Conservation (phyloP, 1,140 invertebrate genomes). For the Lutraria rhynchaena region DNA sequence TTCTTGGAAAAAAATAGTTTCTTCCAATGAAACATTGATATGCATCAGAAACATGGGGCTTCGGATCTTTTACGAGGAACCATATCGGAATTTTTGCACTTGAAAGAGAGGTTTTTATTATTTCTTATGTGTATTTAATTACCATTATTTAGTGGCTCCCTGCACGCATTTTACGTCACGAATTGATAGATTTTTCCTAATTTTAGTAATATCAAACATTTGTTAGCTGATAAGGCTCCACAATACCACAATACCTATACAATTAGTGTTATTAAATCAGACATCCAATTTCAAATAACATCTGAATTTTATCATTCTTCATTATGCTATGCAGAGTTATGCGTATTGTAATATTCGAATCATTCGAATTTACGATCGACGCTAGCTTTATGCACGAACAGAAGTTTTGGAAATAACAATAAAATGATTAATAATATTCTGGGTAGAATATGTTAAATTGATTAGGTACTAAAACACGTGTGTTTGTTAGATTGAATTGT, state of each 20-base stretch:
- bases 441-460: slow-evolving; percentile 56
- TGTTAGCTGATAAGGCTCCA: slow-evolving; percentile 40
- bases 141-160: slow-evolving; percentile 56
- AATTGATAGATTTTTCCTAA: slow-evolving; percentile 43
- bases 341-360: slow-evolving; percentile 28
- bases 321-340: slow-evolving; percentile 45
- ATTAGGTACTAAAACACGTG: slow-evolving; percentile 50
- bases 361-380: slow-evolving; percentile 34
- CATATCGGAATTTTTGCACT: slow-evolving; percentile 24
- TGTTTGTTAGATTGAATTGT: slow-evolving; percentile 9
- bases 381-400: slow-evolving; percentile 12
- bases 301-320: slow-evolving; percentile 52
- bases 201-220: slow-evolving; percentile 56
- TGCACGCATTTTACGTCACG: slow-evolving; percentile 46
- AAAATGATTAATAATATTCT: slow-evolving; percentile 50
- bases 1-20: too few species aligned
- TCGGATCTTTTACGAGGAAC: neutral
- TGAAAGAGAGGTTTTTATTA: slow-evolving; percentile 38
- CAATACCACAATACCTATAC: slow-evolving; percentile 49
- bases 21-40: slow-evolving; percentile 13
- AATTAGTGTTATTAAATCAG: slow-evolving; percentile 60
- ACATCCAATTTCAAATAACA: slow-evolving; percentile 54
- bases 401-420: slow-evolving; percentile 16
- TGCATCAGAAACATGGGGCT: neutral
- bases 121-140: slow-evolving; percentile 56